Conservation (phyloP, 2,888 invertebrate genomes). For the Scrobipalpa atriplicella region DNA sequence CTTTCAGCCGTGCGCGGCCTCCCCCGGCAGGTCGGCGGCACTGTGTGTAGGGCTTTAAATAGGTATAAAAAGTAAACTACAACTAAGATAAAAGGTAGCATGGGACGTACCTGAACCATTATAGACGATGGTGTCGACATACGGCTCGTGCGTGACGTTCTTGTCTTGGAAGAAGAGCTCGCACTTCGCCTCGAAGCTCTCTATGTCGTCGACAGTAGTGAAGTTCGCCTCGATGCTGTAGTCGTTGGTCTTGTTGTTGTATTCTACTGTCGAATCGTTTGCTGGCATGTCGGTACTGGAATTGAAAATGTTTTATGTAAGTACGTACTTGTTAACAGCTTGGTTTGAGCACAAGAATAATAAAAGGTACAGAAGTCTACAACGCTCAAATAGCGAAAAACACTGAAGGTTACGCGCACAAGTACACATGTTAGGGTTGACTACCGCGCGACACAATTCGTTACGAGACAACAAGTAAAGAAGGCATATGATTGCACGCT, state of each 20-base stretch:
- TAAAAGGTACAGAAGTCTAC: too few species aligned
- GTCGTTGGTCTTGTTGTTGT: not conserved
- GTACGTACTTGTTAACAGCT: too few species aligned
- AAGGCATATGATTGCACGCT: too few species aligned
- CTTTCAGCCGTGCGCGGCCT: too few species aligned
- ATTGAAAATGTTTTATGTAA: not conserved
- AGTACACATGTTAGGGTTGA: too few species aligned
- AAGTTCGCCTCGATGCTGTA: constrained; percentile 39
- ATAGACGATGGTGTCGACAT: constrained; percentile 39
- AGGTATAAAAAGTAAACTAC: not conserved
- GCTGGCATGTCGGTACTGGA: not conserved
- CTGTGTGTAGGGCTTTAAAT: too few species aligned
- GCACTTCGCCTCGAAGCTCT: constrained; percentile 43
- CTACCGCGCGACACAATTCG: too few species aligned
- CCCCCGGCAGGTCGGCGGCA: too few species aligned
- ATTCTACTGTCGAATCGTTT: not conserved
- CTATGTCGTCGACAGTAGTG: constrained; percentile 45
- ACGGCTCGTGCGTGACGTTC: constrained; percentile 51
- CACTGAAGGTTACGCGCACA: too few species aligned
- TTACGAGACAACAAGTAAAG: too few species aligned
- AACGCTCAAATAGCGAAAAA: too few species aligned
- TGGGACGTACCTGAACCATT: constrained; percentile 44
- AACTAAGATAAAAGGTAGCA: not conserved
- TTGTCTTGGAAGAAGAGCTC: constrained; percentile 54
- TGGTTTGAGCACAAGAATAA: too few species aligned